A percentile compares a stretch with the other conserved stretches of the same genome.
phyloP scores from a whole-genome alignment of 2,113 vertebrate genomes.

The Zootoca vivipara region DNA sequence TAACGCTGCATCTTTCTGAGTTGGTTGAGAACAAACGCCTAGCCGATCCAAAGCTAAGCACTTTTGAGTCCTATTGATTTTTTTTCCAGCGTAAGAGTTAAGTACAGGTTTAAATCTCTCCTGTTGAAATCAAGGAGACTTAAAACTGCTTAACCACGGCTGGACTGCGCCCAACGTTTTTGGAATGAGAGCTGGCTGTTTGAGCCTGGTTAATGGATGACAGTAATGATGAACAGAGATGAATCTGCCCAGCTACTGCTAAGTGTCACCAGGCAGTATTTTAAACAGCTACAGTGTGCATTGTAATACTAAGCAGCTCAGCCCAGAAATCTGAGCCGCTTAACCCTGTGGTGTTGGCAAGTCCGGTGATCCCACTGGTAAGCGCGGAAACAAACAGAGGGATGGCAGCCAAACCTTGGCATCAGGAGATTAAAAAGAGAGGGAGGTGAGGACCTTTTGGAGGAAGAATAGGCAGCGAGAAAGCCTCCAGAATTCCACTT shows the following conservation, averaged over 20 bases:
- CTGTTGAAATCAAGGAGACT: constrained; percentile 5
- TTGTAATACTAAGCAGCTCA: constrained; percentile 71
- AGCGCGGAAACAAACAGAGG: constrained; percentile 72
- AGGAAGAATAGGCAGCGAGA: constrained; percentile 61
- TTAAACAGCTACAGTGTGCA: constrained; percentile 64
- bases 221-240: constrained; percentile 54
- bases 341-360: constrained; percentile 74
- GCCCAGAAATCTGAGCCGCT: constrained; percentile 75
- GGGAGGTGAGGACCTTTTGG: constrained; percentile 41
- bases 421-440: constrained; percentile 71
- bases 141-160: not conserved
- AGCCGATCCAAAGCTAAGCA: not conserved
- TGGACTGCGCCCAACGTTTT: not conserved
- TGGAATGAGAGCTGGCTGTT: constrained; percentile 30
- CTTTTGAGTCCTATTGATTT: not conserved
- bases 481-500: constrained; percentile 62
- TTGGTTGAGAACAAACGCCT: not conserved
- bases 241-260: constrained; percentile 53
- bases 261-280: constrained; percentile 65
- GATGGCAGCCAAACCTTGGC: constrained; percentile 70
- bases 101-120: constrained; percentile 17
- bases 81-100: not conserved
- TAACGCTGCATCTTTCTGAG: not conserved
- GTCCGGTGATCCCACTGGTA: constrained; percentile 67
- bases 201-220: constrained; percentile 40